Base-by-base conservation (phyloP, 2,888 invertebrate species). In the Hirtodrosophila histrioides region DNA sequence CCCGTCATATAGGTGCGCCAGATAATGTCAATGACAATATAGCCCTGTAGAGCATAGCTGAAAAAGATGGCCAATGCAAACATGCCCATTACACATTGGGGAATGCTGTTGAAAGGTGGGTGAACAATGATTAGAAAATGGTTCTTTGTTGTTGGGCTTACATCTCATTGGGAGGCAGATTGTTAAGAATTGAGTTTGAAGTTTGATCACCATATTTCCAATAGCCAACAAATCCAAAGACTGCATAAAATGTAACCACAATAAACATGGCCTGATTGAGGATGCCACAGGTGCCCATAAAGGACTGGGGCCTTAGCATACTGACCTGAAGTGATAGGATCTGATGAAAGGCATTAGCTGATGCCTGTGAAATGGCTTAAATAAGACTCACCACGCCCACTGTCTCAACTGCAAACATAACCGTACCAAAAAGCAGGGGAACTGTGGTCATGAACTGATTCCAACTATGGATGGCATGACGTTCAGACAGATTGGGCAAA, bases 271-370 rank as follows among this genome's bases (percentile, higher is more conserved):
- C 97, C 45, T 94, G 94, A 90, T 97, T 98, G 3, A 99, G 92
- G 0, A 98, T 96, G 11, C 98, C 96, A 11, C 95, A 96, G 78
- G 95, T 95, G 17, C 98, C 98, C 75, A 95, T 94, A 92, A 98
- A 98, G 88, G 97, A 95, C 5, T 94, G 93, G 0, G 98, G 98
- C 0, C 94, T 95, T 88, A 94, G 95, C 98, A 99, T 98, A 92
- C 96, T 96, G 91, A 98, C 97, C 90, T 98, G 98, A 71, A 99
- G 92, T 0, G 98, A 97, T 93, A 99, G 95, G 7, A 98, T 95
- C 97, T 98, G 2, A 1, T 6, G 40, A 29, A 10, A 56, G 8
- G 4, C 2, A 23, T 10, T 6, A 8, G 6, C 7, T 12, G 2
- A 11, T 12, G 0, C 3, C 0, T 29, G 0, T n/a, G 33, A 7